These are phyloP conservation scores for Diadegma fenestrale DNA, from an alignment of 2,888 invertebrate genomes.

Conservation along the genomic window DNA sequence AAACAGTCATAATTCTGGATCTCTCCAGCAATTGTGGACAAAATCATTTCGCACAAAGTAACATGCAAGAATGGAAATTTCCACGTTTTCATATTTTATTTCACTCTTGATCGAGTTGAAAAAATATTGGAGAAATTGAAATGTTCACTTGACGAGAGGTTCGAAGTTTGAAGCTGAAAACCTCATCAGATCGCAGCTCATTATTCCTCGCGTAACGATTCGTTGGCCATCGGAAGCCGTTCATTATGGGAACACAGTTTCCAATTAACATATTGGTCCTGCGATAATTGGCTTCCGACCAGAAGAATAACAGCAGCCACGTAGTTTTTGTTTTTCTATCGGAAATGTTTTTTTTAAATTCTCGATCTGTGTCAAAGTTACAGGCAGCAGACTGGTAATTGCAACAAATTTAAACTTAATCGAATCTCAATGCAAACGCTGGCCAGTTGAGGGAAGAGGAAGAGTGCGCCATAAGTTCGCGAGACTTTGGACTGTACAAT, in stretches of 20 bases:
- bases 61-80: background rate
- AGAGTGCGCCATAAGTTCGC: constrained; percentile 4
- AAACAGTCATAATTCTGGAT: constrained; percentile 28
- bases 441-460: background rate
- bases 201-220: background rate
- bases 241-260: background rate
- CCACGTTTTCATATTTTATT: background rate
- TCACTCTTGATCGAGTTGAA: background rate
- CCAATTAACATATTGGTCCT: background rate
- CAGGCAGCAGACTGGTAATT: background rate
- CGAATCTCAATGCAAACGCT: background rate
- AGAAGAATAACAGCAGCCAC: background rate
- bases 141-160: background rate
- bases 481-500: constrained; percentile 47
- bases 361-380: background rate
- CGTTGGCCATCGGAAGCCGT: background rate
- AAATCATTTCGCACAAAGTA: constrained; percentile 11
- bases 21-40: background rate
- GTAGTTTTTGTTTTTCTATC: background rate
- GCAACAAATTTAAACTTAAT: background rate
- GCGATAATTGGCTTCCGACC: constrained; percentile 8
- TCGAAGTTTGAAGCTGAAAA: background rate
- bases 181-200: background rate
- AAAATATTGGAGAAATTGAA: background rate
- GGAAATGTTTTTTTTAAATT: background rate